phyloP scores from a whole-genome alignment of 2,888 invertebrate genomes.

The Melangyna quadrimaculata region DNA sequence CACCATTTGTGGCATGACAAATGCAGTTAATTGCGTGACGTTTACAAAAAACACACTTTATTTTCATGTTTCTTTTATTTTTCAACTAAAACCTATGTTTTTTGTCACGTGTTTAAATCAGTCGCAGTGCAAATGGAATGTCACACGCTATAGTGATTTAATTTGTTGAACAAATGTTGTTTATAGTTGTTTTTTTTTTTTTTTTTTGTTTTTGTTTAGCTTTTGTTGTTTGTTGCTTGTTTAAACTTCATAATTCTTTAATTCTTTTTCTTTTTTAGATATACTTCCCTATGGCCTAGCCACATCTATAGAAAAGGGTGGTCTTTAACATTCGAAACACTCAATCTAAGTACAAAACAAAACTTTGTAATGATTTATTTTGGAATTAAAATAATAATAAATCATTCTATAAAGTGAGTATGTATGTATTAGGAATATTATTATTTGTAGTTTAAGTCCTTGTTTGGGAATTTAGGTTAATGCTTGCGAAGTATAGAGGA shows the following conservation, averaged over 20 bases:
- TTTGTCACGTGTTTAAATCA: conserved; percentile 14
- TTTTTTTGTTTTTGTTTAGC: conserved; percentile 1
- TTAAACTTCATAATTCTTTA: neutral
- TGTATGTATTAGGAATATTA: conserved; percentile 2
- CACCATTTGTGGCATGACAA: neutral
- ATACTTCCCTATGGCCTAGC: neutral
- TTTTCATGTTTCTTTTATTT: conserved; percentile 11
- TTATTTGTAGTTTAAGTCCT: neutral
- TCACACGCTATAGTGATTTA: conserved; percentile 55
- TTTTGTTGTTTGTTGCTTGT: conserved; percentile 12
- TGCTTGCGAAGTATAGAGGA: neutral
- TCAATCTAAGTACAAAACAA: neutral
- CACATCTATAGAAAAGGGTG: neutral
- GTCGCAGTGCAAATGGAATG: conserved; percentile 38
- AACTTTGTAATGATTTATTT: conserved; percentile 41
- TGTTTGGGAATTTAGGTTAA: conserved; percentile 51
- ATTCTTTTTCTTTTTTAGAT: neutral
- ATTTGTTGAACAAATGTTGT: conserved; percentile 42
- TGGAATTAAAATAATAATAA: conserved; percentile 56
- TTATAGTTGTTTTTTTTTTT: too few species aligned
- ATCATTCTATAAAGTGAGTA: conserved; percentile 42
- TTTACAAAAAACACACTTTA: conserved; percentile 15
- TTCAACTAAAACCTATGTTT: neutral
- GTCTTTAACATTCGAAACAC: neutral
- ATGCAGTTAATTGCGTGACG: conserved; percentile 55